phyloP scores from a whole-genome alignment of 2,113 vertebrate genomes.

The Dromiciops gliroides region DNA sequence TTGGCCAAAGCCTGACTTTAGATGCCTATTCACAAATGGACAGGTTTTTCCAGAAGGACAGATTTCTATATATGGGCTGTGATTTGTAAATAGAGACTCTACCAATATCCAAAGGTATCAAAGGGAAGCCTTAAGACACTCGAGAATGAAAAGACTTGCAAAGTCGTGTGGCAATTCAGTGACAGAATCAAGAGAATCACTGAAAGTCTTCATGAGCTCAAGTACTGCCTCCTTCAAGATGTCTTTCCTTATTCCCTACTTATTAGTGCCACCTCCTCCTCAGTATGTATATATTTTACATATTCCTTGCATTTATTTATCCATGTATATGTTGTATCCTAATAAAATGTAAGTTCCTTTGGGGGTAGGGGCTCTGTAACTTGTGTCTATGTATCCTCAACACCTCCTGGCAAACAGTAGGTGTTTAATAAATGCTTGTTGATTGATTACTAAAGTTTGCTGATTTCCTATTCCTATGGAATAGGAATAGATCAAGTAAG shows the following conservation, averaged over 20 bases:
- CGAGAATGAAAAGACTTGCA: constrained; percentile 3
- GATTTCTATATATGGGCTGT: constrained; percentile 33
- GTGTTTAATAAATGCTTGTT: neutral
- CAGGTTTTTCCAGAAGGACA: constrained; percentile 30
- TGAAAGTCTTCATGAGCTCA: neutral
- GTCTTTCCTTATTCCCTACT: neutral
- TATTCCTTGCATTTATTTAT: neutral
- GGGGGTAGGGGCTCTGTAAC: neutral
- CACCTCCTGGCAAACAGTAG: neutral
- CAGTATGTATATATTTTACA: neutral
- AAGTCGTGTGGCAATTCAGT: constrained; percentile 64
- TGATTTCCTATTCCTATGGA: too few relatives aligned
- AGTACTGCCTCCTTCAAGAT: neutral
- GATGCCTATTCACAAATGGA: constrained; percentile 8
- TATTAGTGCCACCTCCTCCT: neutral
- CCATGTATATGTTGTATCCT: neutral
- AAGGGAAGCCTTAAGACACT: constrained; percentile 19
- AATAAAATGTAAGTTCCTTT: neutral
- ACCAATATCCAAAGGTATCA: constrained; percentile 53
- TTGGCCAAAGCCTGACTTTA: constrained; percentile 35
- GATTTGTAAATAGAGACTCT: neutral
- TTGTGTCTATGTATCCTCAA: neutral
- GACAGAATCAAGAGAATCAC: constrained; percentile 23
- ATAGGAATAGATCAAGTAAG: neutral
- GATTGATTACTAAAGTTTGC: neutral